Conservation (phyloP, 2,888 invertebrate genomes). For the Drosophila leonis region DNA sequence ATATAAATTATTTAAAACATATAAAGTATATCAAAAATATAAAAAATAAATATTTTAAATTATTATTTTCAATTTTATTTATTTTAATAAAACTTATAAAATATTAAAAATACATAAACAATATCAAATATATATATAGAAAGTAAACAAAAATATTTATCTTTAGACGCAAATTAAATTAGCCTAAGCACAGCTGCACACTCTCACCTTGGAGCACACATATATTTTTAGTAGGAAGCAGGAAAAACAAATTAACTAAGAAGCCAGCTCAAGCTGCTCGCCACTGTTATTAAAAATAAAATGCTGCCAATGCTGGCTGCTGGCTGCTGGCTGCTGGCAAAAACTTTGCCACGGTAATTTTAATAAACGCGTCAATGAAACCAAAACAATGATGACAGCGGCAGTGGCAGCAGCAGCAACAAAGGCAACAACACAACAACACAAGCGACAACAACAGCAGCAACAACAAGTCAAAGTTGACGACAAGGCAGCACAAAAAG, state of each 20-base stretch:
- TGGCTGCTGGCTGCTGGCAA: too few relatives aligned
- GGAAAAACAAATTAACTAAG: slow-evolving; percentile 48
- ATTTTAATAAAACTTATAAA: neutral
- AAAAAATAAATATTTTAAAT: too few relatives aligned
- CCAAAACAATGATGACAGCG: slow-evolving; percentile 78
- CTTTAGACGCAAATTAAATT: slow-evolving; percentile 29
- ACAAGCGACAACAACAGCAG: too few relatives aligned
- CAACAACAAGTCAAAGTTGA: slow-evolving; percentile 50
- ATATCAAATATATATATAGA: too few relatives aligned
- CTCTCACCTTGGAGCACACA: neutral
- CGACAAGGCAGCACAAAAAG: slow-evolving; percentile 62
- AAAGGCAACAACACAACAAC: slow-evolving; percentile 18
- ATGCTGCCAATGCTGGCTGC: slow-evolving; percentile 21
- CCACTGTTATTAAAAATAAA: slow-evolving; percentile 62
- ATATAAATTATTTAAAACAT: too few relatives aligned
- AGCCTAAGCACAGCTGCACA: slow-evolving; percentile 12
- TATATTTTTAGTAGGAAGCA: slow-evolving; percentile 26
- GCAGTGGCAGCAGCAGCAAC: slow-evolving; percentile 45
- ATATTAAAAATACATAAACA: too few relatives aligned
- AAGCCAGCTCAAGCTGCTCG: slow-evolving; percentile 26
- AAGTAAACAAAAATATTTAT: neutral
- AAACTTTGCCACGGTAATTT: slow-evolving; percentile 72
- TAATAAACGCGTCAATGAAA: slow-evolving; percentile 80
- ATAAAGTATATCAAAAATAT: too few relatives aligned
- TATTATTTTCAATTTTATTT: too few relatives aligned